phyloP scores from a whole-genome alignment of 2,888 invertebrate genomes.

The Cheilosia grossa region DNA sequence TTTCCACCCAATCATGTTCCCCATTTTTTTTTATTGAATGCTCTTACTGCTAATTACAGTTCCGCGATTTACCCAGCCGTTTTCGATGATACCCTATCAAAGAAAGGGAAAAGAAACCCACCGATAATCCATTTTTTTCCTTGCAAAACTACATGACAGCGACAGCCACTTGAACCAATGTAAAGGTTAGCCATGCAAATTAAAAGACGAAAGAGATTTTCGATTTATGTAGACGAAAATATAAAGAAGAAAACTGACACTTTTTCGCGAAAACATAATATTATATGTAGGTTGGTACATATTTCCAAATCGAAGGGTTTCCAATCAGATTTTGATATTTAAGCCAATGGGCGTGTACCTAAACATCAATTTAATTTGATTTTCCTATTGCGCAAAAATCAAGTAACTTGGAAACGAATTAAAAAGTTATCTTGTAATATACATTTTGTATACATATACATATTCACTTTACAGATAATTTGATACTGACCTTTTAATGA shows the following conservation, averaged over 20 bases:
- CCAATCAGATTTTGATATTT: slow-evolving; percentile 41
- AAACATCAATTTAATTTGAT: slow-evolving; percentile 22
- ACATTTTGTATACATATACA: slow-evolving; percentile 34
- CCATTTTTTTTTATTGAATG: not conserved
- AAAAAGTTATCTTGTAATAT: not conserved
- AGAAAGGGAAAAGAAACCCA: slow-evolving; percentile 51
- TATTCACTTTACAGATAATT: slow-evolving; percentile 43
- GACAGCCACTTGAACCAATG: slow-evolving; percentile 36
- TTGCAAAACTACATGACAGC: slow-evolving; percentile 4
- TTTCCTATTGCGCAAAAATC: slow-evolving; percentile 25
- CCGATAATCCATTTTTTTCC: slow-evolving; percentile 34
- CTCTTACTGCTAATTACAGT: slow-evolving; percentile 6
- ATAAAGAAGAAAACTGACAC: not conserved
- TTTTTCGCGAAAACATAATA: slow-evolving; percentile 3
- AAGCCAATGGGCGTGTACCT: slow-evolving; percentile 55
- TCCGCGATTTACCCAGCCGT: not conserved
- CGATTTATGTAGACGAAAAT: not conserved
- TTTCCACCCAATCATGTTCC: not conserved
- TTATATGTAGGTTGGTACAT: too few species aligned
- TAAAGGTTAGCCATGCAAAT: slow-evolving; percentile 43
- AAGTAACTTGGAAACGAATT: not conserved
- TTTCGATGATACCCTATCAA: slow-evolving; percentile 44
- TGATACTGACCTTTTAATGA: slow-evolving; percentile 71
- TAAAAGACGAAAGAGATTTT: not conserved
- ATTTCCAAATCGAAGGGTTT: not conserved